phyloP scores from a whole-genome alignment of 2,888 invertebrate genomes.

The Lithophane semibrunnea region DNA sequence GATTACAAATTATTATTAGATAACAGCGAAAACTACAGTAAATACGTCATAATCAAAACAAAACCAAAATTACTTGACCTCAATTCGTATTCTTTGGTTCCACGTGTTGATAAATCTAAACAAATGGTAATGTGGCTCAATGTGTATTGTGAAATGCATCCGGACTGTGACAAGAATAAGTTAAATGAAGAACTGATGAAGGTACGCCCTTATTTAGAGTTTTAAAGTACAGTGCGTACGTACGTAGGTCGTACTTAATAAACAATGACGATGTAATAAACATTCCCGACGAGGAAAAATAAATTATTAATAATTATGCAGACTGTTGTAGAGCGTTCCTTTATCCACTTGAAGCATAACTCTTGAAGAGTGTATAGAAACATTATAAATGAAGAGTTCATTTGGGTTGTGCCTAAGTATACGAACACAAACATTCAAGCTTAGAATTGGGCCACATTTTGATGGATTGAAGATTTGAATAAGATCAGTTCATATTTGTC shows the following conservation, averaged over 20 bases:
- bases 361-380: not conserved
- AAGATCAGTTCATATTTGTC: slow-evolving; percentile 36
- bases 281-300: slow-evolving; percentile 31
- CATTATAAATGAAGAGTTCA: not conserved
- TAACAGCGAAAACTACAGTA: slow-evolving; percentile 57
- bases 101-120: slow-evolving; percentile 69
- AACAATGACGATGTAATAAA: not conserved
- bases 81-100: slow-evolving; percentile 64
- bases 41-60: slow-evolving; percentile 71
- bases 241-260: slow-evolving; percentile 2
- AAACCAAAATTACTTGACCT: slow-evolving; percentile 67
- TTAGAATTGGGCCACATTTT: slow-evolving; percentile 40
- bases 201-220: slow-evolving; percentile 65
- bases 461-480: slow-evolving; percentile 27
- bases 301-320: not conserved
- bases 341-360: not conserved
- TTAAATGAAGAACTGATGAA: slow-evolving; percentile 72
- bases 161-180: slow-evolving; percentile 72
- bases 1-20: slow-evolving; percentile 48
- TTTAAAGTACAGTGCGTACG: slow-evolving; percentile 21
- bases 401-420: not conserved
- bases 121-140: slow-evolving; percentile 75
- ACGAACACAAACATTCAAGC: not conserved
- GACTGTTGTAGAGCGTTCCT: not conserved
- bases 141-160: slow-evolving; percentile 75